phyloP scores from a whole-genome alignment of 2,888 invertebrate genomes.

The Eudasyphora cyanicolor region DNA sequence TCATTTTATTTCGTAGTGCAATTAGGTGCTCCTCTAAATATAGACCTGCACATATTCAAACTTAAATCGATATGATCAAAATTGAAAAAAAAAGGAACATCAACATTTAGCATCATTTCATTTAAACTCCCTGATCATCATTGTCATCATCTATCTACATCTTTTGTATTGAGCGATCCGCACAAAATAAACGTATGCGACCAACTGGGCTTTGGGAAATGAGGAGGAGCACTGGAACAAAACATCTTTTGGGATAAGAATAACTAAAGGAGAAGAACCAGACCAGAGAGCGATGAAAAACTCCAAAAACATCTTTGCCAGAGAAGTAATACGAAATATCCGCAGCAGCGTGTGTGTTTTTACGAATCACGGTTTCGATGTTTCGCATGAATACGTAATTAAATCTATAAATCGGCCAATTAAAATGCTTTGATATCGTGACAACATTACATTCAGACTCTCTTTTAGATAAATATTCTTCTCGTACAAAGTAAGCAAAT shows the following conservation, averaged over 20 bases:
- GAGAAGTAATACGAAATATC: too few species aligned
- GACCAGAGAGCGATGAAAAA: constrained; percentile 38
- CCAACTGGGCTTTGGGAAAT: constrained; percentile 34
- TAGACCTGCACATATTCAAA: too few species aligned
- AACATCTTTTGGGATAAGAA: too few species aligned
- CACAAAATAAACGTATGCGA: constrained; percentile 13
- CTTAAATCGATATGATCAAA: constrained; percentile 63
- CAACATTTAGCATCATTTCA: constrained; percentile 59
- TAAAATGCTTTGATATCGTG: constrained; percentile 81
- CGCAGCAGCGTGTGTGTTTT: constrained; percentile 78
- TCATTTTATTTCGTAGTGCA: too few species aligned
- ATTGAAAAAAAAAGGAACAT: constrained; percentile 58
- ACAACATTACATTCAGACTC: constrained; percentile 78
- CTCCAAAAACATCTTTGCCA: constrained; percentile 60
- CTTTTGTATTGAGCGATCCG: background rate
- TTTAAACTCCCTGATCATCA: constrained; percentile 30
- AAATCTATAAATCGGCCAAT: constrained; percentile 81
- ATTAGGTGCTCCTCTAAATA: too few species aligned
- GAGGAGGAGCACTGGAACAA: background rate
- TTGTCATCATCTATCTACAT: constrained; percentile 24
- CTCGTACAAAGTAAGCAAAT: constrained; percentile 1
- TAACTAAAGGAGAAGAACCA: constrained; percentile 24
- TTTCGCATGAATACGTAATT: constrained; percentile 81
- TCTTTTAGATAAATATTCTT: constrained; percentile 21
- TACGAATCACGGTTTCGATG: constrained; percentile 81